These are phyloP conservation scores for Hyaena hyaena DNA, from an alignment of 2,113 vertebrate species.

Conservation along the genomic window DNA sequence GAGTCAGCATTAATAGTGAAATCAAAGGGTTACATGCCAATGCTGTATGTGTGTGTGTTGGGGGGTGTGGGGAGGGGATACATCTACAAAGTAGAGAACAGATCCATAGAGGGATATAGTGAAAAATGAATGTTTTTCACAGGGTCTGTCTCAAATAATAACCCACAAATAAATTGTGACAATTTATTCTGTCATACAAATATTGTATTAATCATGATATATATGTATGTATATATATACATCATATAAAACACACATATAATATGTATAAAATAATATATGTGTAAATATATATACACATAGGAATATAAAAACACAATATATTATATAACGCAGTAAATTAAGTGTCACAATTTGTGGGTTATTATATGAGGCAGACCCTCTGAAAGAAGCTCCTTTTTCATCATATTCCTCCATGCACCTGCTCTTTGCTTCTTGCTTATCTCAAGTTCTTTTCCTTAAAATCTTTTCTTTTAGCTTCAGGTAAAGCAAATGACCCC, in stretches of 20 bases:
- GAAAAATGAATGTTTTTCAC: not conserved
- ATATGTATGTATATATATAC: not conserved
- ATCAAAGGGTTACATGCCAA: not conserved
- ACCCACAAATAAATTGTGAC: not conserved
- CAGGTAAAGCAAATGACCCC: not conserved
- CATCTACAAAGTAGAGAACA: not conserved
- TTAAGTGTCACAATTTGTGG: not conserved
- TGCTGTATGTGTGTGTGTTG: not conserved
- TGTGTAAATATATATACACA: not conserved
- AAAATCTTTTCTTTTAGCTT: not conserved
- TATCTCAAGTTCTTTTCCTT: not conserved
- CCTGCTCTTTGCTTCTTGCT: not conserved
- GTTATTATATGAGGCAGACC: not conserved
- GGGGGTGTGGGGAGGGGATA: fast-evolving
- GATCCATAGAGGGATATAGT: not conserved
- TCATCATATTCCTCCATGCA: not conserved
- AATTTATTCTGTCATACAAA: not conserved
- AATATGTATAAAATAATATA: not conserved
- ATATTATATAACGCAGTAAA: not conserved
- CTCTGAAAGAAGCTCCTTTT: not conserved
- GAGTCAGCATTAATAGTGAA: not conserved
- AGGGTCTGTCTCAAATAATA: not conserved
- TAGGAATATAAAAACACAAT: not conserved
- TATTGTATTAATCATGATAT: not conserved
- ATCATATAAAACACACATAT: not conserved